phyloP scores from a whole-genome alignment of 2,113 vertebrate species.

The Theropithecus gelada region DNA sequence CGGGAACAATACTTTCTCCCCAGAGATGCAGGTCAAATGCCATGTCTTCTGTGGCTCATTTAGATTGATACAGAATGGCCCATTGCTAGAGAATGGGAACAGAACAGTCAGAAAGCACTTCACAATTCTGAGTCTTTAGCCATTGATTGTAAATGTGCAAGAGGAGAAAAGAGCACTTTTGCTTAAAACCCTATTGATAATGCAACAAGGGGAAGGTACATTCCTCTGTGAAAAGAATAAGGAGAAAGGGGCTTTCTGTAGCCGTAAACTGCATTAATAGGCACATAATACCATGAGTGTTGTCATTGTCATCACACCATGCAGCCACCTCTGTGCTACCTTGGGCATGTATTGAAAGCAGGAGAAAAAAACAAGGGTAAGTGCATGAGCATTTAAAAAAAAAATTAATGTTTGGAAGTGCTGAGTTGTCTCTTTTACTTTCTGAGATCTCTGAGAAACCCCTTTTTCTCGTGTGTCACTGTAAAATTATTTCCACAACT shows the following conservation, averaged over 20 bases:
- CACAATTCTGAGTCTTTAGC: background rate
- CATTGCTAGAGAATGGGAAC: background rate
- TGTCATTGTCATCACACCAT: background rate
- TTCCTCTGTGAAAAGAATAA: background rate
- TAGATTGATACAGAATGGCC: background rate
- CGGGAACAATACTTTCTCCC: background rate
- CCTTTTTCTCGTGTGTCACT: background rate
- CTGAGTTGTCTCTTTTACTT: background rate
- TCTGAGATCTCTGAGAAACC: background rate
- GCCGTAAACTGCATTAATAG: fast-evolving
- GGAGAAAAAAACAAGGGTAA: background rate
- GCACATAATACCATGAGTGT: background rate
- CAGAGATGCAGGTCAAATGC: background rate
- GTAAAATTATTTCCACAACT: background rate
- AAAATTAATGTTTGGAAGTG: too few species aligned
- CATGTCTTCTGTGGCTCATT: background rate
- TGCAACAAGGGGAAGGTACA: fast-evolving
- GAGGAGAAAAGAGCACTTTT: background rate
- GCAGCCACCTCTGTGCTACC: fast-evolving
- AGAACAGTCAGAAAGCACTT: background rate
- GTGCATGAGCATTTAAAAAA: background rate
- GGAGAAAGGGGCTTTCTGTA: fast-evolving
- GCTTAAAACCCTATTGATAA: background rate
- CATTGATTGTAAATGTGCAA: fast-evolving
- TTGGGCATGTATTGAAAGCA: background rate